Percentiles rank a stretch among this genome's conserved stretches.
phyloP scores from a whole-genome alignment of 2,888 invertebrate species.

The Drosophila pseudotalamancana region DNA sequence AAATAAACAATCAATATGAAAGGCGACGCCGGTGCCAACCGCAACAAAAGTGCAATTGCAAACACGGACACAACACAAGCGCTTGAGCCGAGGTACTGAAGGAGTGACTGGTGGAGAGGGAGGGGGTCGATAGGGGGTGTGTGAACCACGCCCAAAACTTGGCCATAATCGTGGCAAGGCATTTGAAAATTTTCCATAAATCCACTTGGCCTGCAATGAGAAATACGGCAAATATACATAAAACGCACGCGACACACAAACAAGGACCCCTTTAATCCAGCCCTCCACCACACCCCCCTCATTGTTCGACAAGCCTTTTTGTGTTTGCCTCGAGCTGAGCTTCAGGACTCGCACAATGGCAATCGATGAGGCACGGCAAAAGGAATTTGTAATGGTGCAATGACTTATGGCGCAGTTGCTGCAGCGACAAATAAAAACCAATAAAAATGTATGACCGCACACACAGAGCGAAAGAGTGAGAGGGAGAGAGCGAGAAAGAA shows the following conservation, averaged over 20 bases:
- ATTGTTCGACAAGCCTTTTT: too few relatives aligned
- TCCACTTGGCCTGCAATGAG: slow-evolving; percentile 55
- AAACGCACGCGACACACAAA: slow-evolving; percentile 49
- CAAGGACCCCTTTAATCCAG: neutral
- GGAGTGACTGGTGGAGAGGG: too few relatives aligned
- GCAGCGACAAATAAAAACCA: slow-evolving; percentile 59
- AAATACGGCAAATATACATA: slow-evolving; percentile 40
- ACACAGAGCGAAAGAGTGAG: neutral
- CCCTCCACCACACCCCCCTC: too few relatives aligned
- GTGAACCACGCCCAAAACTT: too few relatives aligned
- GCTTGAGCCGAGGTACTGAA: neutral
- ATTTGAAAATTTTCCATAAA: slow-evolving; percentile 68
- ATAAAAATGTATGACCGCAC: slow-evolving; percentile 45
- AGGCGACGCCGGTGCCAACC: slow-evolving; percentile 11
- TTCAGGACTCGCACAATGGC: slow-evolving; percentile 46
- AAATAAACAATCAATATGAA: slow-evolving; percentile 16
- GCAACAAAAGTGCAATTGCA: slow-evolving; percentile 48
- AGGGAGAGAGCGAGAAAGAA: too few relatives aligned
- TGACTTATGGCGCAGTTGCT: slow-evolving; percentile 67
- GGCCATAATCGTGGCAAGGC: slow-evolving; percentile 43
- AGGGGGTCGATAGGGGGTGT: too few relatives aligned
- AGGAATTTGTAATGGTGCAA: slow-evolving; percentile 75
- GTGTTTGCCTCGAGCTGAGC: slow-evolving; percentile 16
- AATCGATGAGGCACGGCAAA: slow-evolving; percentile 65
- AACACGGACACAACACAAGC: slow-evolving; percentile 13